Evolutionary conservation across 1,140 invertebrate genomes (phyloP).

Genomic region (Lethocerus indicus): DNA sequence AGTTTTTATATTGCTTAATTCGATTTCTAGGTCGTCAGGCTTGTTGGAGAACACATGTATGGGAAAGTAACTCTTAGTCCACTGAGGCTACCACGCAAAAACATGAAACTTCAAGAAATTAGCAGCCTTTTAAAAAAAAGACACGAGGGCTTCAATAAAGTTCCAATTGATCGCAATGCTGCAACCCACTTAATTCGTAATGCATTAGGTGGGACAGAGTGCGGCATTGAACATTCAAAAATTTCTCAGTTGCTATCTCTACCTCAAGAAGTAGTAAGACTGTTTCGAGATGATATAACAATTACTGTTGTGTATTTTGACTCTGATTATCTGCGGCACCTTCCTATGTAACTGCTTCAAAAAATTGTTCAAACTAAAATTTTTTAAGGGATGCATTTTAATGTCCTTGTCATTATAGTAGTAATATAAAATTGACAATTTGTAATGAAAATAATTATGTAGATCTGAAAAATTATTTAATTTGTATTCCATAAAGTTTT

Average conservation of each 20-base stretch:
- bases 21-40: conserved; percentile 26
- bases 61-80: conserved; percentile 72
- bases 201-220: conserved; percentile 78
- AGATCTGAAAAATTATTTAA: too few species aligned
- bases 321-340: conserved; percentile 59
- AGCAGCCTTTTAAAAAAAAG: conserved; percentile 56
- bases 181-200: conserved; percentile 87
- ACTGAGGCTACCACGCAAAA: conserved; percentile 48
- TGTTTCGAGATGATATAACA: conserved; percentile 84
- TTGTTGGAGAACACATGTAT: conserved; percentile 88
- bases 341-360: conserved; percentile 9
- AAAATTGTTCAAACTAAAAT: background rate
- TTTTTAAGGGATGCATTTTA: background rate
- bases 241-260: conserved; percentile 74
- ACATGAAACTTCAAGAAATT: conserved; percentile 60
- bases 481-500: too few species aligned
- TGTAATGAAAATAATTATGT: too few species aligned
- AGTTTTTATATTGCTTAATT: too few species aligned
- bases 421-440: too few species aligned
- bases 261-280: conserved; percentile 62
- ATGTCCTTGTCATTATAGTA: too few species aligned
- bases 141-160: conserved; percentile 38
- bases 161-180: conserved; percentile 77
- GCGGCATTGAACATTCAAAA: conserved; percentile 72
- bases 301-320: conserved; percentile 79